Evolutionary conservation across 2,113 vertebrate genomes (phyloP).

Genomic region (Kobus ellipsiprymnus): DNA sequence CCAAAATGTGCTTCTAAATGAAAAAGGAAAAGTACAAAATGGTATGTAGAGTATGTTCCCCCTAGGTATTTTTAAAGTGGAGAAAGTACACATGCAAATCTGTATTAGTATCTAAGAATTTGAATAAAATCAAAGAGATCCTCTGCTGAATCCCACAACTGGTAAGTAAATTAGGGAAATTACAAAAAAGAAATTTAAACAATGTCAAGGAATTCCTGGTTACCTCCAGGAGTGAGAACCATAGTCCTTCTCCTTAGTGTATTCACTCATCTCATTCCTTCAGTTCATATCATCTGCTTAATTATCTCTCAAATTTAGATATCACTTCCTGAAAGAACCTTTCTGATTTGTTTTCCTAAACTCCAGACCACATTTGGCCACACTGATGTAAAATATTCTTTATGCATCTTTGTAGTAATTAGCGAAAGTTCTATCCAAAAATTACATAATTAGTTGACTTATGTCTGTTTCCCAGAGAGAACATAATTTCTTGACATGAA

Average conservation of each 20-base stretch:
- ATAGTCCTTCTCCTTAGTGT: neutral
- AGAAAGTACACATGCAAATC: neutral
- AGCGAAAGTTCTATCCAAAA: neutral
- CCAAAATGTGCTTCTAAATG: neutral
- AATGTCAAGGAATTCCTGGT: neutral
- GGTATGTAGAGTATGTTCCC: neutral
- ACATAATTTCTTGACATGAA: neutral
- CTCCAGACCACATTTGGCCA: neutral
- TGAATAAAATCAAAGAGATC: constrained; percentile 5
- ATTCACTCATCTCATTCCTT: neutral
- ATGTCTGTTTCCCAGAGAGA: neutral
- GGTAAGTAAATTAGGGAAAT: neutral
- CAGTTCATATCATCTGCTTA: neutral
- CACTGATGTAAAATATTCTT: neutral
- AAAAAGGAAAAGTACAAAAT: neutral
- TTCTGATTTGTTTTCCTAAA: neutral
- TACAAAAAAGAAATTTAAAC: neutral
- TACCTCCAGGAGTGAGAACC: neutral
- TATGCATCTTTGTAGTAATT: neutral
- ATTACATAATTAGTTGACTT: neutral
- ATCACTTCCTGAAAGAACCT: neutral
- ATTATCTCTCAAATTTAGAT: neutral
- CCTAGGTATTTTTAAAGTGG: neutral
- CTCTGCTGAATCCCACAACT: neutral
- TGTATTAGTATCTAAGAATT: neutral